Base-by-base conservation (phyloP, 1,140 invertebrate genomes). In the Neelides sp. region DNA sequence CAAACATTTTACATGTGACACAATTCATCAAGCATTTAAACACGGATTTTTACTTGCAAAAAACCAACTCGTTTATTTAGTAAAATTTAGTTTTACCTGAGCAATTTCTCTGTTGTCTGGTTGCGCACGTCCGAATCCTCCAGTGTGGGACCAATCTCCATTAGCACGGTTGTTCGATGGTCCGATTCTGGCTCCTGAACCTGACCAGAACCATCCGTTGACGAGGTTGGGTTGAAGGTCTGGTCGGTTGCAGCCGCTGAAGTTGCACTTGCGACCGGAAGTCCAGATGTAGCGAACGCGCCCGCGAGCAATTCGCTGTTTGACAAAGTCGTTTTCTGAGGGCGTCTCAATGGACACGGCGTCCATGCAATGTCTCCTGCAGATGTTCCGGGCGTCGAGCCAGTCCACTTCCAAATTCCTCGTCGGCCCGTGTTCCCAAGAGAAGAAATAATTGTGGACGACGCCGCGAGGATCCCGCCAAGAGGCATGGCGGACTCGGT, bases 121-220 rank as follows among this genome's bases (percentile, higher is more conserved):
- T 65, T 91, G 87, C 4, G 80, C 71, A 62, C 84, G 80, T 28
- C 83, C 82, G 61, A 80, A 86, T 46, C 85, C 86, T 39, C 86
- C 86, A 28, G 85, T 90, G 57, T 74, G 70, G 57, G 56, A 58
- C 87, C 87, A 91, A 64, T 88, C 85, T 12, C 85, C 85, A 30
- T 82, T 79, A 66, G 87, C 87, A 48, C 85, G 75, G 66, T 88
- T 82, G 23, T 80, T 85, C 19, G 85, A 89, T 30, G 85, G 78
- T 36, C 85, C 85, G 57, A 91, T 85, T 69, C 89, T 88, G 37
- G 80, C 85, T 7, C 85, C 85, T 1, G 84, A 88, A 50, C 86
- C 87, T 15, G 83, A 86, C 86, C 86, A 91, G 76, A 91, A 91
- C 86, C 86, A 90, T 52, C 87, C 87, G 68, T 90, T 90, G 30